Conservation (phyloP, 2,888 invertebrate species). For the Encarsia formosa region DNA sequence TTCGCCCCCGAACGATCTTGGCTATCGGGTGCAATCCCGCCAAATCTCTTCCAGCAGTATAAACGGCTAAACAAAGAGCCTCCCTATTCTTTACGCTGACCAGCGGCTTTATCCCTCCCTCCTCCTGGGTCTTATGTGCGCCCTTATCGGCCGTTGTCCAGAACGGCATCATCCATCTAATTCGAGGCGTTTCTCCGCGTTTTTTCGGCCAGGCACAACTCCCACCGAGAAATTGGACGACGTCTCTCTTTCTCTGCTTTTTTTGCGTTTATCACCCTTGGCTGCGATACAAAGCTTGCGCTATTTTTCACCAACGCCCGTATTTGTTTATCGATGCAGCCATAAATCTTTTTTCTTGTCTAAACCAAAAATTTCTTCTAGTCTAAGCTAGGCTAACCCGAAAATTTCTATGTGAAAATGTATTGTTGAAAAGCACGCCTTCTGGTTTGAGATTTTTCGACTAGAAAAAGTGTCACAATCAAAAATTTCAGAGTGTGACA, state of each 20-base stretch:
- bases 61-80: slow-evolving; percentile 52
- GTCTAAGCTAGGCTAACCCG: too few relatives aligned
- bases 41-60: slow-evolving; percentile 50
- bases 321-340: too few relatives aligned
- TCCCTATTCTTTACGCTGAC: slow-evolving; percentile 46
- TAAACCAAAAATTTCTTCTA: too few relatives aligned
- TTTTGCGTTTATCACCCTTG: too few relatives aligned
- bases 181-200: slow-evolving; percentile 32
- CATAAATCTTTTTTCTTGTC: too few relatives aligned
- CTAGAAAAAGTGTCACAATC: too few relatives aligned
- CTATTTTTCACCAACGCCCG: slow-evolving; percentile 6
- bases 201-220: slow-evolving; percentile 8
- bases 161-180: slow-evolving; percentile 47
- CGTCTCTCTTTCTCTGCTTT: too few relatives aligned
- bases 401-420: too few relatives aligned
- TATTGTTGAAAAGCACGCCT: too few relatives aligned
- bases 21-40: slow-evolving; percentile 44
- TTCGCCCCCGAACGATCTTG: slow-evolving; percentile 15
- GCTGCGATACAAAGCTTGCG: slow-evolving; percentile 3
- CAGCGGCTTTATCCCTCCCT: slow-evolving; percentile 20
- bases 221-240: not conserved
- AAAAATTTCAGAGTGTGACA: too few relatives aligned
- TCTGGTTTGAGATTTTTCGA: too few relatives aligned
- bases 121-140: slow-evolving; percentile 24
- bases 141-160: slow-evolving; percentile 49